Percentiles rank a stretch among this genome's conserved stretches.
Conservation (phyloP, 2,888 invertebrate species). For the Loripinus fragilis region DNA sequence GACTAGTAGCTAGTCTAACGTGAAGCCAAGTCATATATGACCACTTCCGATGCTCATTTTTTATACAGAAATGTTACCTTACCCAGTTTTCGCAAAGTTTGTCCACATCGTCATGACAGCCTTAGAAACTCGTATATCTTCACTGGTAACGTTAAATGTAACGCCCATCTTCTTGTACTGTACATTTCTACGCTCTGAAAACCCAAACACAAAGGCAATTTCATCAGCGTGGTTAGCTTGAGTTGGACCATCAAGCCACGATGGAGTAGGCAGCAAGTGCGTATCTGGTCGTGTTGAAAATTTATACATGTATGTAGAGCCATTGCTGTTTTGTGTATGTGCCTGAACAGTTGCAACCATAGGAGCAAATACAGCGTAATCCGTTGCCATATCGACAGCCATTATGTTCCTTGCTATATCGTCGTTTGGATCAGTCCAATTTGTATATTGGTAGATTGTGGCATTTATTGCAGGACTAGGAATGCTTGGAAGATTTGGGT, state of each 20-base stretch:
- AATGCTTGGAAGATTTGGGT: not conserved
- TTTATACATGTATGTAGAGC: not conserved
- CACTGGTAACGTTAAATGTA: not conserved
- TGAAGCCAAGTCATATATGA: too few relatives aligned
- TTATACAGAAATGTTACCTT: too few relatives aligned
- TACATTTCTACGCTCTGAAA: not conserved
- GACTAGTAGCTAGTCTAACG: too few relatives aligned
- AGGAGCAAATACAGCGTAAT: not conserved
- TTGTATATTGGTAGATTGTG: not conserved
- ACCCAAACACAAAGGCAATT: not conserved
- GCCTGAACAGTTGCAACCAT: not conserved
- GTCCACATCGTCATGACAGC: not conserved
- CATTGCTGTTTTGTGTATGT: not conserved
- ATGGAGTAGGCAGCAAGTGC: not conserved
- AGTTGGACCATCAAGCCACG: not conserved
- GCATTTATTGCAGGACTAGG: not conserved
- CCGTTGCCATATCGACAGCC: not conserved
- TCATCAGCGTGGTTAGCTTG: constrained; percentile 5
- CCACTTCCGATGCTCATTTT: too few relatives aligned
- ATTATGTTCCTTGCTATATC: not conserved
- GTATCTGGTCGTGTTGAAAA: not conserved
- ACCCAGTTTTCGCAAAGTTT: constrained; percentile 8
- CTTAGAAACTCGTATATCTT: not conserved
- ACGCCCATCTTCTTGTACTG: not conserved
- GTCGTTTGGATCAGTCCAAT: constrained; percentile 1